Conservation (phyloP, 1,140 invertebrate species). For the Rhopalosiphum padi region DNA sequence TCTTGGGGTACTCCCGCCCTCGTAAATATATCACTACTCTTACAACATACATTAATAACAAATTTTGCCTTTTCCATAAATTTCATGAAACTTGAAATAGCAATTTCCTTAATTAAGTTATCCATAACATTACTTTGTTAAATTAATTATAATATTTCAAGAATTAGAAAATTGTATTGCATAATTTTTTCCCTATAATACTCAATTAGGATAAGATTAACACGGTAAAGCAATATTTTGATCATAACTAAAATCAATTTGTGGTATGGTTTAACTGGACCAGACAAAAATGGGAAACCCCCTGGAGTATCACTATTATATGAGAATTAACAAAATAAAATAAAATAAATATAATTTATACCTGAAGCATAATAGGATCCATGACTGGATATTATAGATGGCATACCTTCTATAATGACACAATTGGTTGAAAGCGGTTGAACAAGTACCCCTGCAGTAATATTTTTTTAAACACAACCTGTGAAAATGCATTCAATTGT, state of each 20-base stretch:
- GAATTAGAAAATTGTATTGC: background rate
- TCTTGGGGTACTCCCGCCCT: too few relatives aligned
- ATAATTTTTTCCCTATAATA: too few relatives aligned
- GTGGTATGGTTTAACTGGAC: background rate
- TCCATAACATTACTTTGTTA: background rate
- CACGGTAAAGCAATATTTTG: background rate
- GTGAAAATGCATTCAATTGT: slow-evolving; percentile 56
- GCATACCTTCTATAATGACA: slow-evolving; percentile 8
- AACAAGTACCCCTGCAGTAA: slow-evolving; percentile 54
- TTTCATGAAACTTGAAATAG: background rate
- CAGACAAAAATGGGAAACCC: background rate
- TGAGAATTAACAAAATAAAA: background rate
- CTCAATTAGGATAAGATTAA: background rate
- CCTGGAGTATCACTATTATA: background rate
- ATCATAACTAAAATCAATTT: background rate
- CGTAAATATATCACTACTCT: too few relatives aligned
- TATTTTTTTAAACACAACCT: slow-evolving; percentile 54
- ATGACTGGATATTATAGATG: background rate
- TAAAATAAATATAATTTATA: background rate
- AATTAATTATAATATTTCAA: background rate
- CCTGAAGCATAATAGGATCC: slow-evolving; percentile 43
- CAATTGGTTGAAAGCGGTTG: slow-evolving; percentile 8
- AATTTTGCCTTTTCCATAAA: background rate
- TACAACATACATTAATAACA: background rate
- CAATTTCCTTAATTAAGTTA: background rate